phyloP scores from a whole-genome alignment of 2,888 invertebrate species.

The Microctonus aethiopoides region DNA sequence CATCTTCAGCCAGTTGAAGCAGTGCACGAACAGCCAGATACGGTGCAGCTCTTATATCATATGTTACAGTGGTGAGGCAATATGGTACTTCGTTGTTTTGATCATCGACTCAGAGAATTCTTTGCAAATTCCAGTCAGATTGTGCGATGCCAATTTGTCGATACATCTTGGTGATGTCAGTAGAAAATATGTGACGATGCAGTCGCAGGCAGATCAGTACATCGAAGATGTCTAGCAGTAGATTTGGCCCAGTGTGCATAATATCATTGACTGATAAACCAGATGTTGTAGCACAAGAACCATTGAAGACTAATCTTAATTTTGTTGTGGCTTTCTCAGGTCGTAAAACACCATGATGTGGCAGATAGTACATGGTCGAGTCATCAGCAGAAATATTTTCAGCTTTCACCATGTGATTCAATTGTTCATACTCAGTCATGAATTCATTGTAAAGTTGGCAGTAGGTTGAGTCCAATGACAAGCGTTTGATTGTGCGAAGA shows the following conservation, averaged over 20 bases:
- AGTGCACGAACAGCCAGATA: not conserved
- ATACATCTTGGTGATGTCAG: conserved; percentile 31
- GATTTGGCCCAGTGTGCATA: not conserved
- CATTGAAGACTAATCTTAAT: conserved; percentile 27
- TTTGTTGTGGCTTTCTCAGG: conserved; percentile 9
- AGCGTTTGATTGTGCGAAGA: no score
- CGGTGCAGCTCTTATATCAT: not conserved
- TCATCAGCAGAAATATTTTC: not conserved
- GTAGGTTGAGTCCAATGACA: not conserved
- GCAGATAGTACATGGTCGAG: not conserved
- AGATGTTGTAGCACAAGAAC: not conserved
- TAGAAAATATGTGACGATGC: not conserved
- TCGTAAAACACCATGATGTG: not conserved
- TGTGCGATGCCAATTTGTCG: conserved; percentile 1
- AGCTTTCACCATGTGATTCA: not conserved
- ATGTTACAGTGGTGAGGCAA: not conserved
- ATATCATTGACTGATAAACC: conserved; percentile 22
- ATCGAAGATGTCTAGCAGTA: conserved; percentile 7
- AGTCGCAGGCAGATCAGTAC: conserved; percentile 4
- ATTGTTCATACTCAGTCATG: not conserved
- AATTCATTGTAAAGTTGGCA: not conserved
- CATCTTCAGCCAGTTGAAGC: not conserved
- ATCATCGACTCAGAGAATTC: not conserved
- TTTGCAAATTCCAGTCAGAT: not conserved
- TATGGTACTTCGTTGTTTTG: not conserved